phyloP scores from a whole-genome alignment of 2,888 invertebrate species.

The Drosophila antonietae region DNA sequence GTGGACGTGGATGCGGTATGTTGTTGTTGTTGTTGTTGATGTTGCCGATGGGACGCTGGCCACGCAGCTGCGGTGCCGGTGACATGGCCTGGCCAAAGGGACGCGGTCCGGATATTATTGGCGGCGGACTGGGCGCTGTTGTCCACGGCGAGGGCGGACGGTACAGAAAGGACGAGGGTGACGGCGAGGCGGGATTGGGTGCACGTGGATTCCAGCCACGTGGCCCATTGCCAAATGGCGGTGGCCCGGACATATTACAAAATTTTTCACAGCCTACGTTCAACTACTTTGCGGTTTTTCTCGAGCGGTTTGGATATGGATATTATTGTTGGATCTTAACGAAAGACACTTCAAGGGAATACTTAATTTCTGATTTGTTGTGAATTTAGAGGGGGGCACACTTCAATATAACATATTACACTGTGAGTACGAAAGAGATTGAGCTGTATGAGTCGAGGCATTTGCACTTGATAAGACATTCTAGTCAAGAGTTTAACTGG shows the following conservation, averaged over 20 bases:
- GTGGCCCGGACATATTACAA: conserved; percentile 82
- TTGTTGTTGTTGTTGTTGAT: conserved; percentile 73
- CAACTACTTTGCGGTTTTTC: conserved; percentile 4
- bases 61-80: conserved; percentile 85
- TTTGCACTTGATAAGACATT: not conserved
- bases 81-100: conserved; percentile 84
- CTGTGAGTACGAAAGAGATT: conserved; percentile 39
- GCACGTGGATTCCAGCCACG: conserved; percentile 84
- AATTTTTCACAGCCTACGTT: conserved; percentile 39
- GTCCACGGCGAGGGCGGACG: conserved; percentile 91
- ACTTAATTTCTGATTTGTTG: not conserved
- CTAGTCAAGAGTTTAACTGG: not conserved
- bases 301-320: not conserved
- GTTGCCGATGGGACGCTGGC: conserved; percentile 79
- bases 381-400: conserved; percentile 26
- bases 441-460: not conserved
- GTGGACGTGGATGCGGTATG: conserved; percentile 88
- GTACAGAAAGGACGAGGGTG: conserved; percentile 88
- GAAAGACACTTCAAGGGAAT: conserved; percentile 8
- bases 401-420: conserved; percentile 70
- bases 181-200: conserved; percentile 81
- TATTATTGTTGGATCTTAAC: conserved; percentile 6
- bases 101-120: conserved; percentile 88
- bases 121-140: conserved; percentile 89
- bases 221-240: conserved; percentile 82